Evolutionary conservation across 2,113 vertebrate species (phyloP), one percentile per base, ranked within the genome.

Genomic region (Eptesicus fuscus): DNA sequence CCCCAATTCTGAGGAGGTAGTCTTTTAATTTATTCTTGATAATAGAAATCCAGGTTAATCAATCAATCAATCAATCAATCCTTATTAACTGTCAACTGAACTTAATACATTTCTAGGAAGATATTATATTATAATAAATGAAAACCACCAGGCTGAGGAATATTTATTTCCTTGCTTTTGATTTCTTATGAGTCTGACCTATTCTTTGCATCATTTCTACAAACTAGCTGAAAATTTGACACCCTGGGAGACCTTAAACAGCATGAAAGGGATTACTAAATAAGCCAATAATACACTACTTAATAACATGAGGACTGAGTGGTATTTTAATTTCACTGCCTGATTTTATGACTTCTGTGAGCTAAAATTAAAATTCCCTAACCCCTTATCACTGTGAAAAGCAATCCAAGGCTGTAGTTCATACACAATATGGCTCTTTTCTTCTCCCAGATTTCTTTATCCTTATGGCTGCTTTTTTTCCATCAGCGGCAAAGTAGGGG

Each of bases 301-400:
- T 95, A 95, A 91, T 96, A 95, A 94, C 49, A 49, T 77, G 83
- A 89, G 51, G 79, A 76, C 86, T 83, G 7, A 74, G 40, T 94
- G 91, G 76, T 91, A 96, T 93, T 95, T 96, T 82, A 76, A 74
- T 77, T 89, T 92, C 77, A 91, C 23, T 90, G 65, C 32, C 76
- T 97, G 79, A 90, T 91, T 97, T 96, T 95, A 97, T 90, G 85
- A 94, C 83, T 95, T 96, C 88, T 70, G n/a, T 89, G 90, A 95
- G 89, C 79, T 78, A 94, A 95, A 96, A 96, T 95, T 94, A 95
- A 95, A 97, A 97, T 91, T 88, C 83, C 63, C 92, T 82, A 94
- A 88, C 56, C 76, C 78, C 16, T 84, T 79, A 87, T 89, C 86
- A 95, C 23, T 56, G 22, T 95, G 79, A 40, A 78, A 91, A 94